phyloP scores from a whole-genome alignment of 64 coral and sea anemone species.

The Platygyra sinensis region DNA sequence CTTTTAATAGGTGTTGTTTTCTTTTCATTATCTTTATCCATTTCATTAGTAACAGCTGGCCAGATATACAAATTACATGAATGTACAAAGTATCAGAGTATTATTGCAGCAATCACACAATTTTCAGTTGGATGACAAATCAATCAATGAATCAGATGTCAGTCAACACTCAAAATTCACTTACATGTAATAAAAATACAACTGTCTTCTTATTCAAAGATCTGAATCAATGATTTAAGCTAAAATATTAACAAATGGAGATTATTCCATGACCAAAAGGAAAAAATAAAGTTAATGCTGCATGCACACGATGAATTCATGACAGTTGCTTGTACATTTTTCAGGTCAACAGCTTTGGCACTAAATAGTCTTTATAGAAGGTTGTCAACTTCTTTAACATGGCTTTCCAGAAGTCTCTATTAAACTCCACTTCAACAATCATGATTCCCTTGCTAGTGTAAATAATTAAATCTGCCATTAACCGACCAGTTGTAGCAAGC shows the following conservation, averaged over 20 bases:
- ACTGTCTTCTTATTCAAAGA: background rate
- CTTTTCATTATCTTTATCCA: slow-evolving; percentile 24
- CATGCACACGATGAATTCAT: too few relatives aligned
- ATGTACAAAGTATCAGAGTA: slow-evolving; percentile 23
- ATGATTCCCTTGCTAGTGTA: too few relatives aligned
- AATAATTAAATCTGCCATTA: too few relatives aligned
- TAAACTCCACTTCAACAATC: too few relatives aligned
- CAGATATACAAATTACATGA: slow-evolving; percentile 15
- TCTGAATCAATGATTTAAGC: slow-evolving; percentile 22
- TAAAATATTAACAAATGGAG: slow-evolving; percentile 28
- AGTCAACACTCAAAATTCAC: slow-evolving; percentile 23
- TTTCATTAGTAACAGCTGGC: slow-evolving; percentile 4
- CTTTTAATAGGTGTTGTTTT: slow-evolving; percentile 19
- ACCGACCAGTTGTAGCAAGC: too few relatives aligned
- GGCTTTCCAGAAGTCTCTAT: too few relatives aligned
- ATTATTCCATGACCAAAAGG: slow-evolving; percentile 30
- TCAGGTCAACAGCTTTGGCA: too few relatives aligned
- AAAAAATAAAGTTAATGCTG: slow-evolving; percentile 29
- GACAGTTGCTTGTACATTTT: too few relatives aligned
- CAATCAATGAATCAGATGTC: background rate
- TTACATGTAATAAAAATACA: background rate
- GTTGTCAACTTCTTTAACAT: too few relatives aligned
- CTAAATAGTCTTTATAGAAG: too few relatives aligned
- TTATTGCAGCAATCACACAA: slow-evolving; percentile 7
- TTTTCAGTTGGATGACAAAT: slow-evolving; percentile 15